Evolutionary conservation across 2,113 vertebrate genomes (phyloP).

Genomic region (Tupaia tana): DNA sequence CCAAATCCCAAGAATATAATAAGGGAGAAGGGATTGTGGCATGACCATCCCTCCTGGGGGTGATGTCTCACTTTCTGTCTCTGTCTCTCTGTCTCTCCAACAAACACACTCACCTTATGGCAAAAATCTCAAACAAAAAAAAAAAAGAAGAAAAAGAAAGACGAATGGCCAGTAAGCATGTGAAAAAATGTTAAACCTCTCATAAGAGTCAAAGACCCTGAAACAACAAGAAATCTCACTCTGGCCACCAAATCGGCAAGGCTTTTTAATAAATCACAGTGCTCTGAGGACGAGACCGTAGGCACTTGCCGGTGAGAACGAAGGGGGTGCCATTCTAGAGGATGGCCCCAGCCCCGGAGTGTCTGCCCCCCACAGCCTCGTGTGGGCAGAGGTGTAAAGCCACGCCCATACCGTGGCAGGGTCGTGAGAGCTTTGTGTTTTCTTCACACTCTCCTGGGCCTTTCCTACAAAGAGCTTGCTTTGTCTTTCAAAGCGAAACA

Average conservation of each 20-base stretch:
- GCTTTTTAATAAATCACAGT: neutral
- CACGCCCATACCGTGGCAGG: neutral
- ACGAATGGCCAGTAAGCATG: neutral
- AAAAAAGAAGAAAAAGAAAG: no score
- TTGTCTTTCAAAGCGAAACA: neutral
- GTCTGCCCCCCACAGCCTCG: neutral
- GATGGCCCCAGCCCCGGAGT: accelerated
- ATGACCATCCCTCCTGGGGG: no score
- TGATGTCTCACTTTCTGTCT: no score
- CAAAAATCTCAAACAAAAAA: no score
- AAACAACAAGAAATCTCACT: neutral
- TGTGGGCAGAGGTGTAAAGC: neutral
- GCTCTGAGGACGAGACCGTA: neutral
- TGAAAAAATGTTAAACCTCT: neutral
- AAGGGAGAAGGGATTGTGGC: no score
- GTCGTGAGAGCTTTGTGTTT: neutral
- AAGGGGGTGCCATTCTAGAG: no score
- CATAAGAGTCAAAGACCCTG: no score
- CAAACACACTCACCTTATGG: no score
- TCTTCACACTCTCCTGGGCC: no score
- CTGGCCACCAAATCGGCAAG: neutral
- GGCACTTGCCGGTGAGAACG: accelerated
- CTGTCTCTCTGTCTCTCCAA: no score
- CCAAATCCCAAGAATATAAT: no score
- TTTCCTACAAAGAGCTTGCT: neutral